Evolutionary conservation across 2,113 vertebrate species (phyloP).

Genomic region (Nyctereutes procyonoides): DNA sequence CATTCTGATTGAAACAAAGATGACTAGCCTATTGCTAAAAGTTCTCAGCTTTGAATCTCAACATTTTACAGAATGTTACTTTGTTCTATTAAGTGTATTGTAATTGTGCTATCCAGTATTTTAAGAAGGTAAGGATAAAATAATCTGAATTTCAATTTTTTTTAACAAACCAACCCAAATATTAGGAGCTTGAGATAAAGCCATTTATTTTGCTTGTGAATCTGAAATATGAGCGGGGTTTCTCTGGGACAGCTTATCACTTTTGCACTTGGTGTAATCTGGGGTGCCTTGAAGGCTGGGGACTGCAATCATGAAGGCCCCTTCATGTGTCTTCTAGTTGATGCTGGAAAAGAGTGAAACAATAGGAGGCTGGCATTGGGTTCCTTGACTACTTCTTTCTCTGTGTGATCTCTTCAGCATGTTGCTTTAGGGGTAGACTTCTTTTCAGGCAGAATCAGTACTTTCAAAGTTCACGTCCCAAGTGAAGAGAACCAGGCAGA

Average conservation of each 20-base stretch:
- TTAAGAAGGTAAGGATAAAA: background rate
- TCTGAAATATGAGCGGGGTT: background rate
- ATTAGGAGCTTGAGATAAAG: background rate
- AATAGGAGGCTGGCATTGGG: background rate
- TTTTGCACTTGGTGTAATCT: background rate
- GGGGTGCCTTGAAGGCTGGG: background rate
- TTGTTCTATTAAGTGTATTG: background rate
- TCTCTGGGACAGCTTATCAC: fast-evolving
- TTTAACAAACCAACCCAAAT: background rate
- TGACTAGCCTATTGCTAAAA: background rate
- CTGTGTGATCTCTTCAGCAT: background rate
- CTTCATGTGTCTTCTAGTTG: background rate
- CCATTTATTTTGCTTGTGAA: background rate
- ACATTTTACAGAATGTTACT: background rate
- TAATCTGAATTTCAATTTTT: background rate
- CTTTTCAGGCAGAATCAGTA: background rate
- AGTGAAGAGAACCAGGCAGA: background rate
- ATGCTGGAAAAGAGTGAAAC: background rate
- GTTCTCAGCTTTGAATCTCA: background rate
- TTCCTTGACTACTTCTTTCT: background rate
- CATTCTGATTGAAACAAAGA: background rate
- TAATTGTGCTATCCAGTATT: background rate
- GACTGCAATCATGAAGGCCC: background rate
- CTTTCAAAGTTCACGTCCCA: background rate
- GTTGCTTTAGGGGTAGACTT: background rate